A percentile compares a stretch with the other conserved stretches of the same genome.
Evolutionary conservation across 2,113 vertebrate genomes (phyloP).

Genomic region (Apodemus sylvaticus): DNA sequence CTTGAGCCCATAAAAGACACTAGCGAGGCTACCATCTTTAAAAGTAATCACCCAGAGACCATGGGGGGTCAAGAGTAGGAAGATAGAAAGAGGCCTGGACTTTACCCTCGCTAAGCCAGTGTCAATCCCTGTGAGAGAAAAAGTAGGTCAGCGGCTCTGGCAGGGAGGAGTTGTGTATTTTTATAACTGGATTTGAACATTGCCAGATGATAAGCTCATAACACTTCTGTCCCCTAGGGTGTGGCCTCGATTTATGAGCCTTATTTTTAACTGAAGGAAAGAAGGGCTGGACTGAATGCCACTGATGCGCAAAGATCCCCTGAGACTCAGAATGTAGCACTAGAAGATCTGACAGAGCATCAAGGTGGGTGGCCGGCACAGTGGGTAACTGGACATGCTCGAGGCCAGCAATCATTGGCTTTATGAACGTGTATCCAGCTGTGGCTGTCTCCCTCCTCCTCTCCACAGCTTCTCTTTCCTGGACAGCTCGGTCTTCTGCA

Average conservation of each 20-base stretch:
- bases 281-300: conserved; percentile 42
- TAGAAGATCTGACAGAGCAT: not conserved
- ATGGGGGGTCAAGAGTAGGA: not conserved
- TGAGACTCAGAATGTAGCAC: rapidly evolving
- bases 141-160: conserved; percentile 44
- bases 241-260: conserved; percentile 72
- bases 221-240: conserved; percentile 65
- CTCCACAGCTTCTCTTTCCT: not conserved
- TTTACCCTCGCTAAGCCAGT: not conserved
- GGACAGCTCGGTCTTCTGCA: not conserved
- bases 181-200: conserved; percentile 70
- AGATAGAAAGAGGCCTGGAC: not conserved
- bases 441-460: not conserved
- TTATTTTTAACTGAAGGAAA: conserved; percentile 73
- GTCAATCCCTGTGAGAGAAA: not conserved
- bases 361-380: not conserved
- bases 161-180: conserved; percentile 54
- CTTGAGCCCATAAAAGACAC: not conserved
- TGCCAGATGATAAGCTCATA: conserved; percentile 62
- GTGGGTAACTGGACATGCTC: not conserved
- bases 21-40: not conserved
- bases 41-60: not conserved
- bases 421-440: not conserved
- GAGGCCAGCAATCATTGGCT: rapidly evolving
- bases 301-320: not conserved